Conservation (phyloP, 64 coral and sea anemone species). For the Acropora yongei region DNA sequence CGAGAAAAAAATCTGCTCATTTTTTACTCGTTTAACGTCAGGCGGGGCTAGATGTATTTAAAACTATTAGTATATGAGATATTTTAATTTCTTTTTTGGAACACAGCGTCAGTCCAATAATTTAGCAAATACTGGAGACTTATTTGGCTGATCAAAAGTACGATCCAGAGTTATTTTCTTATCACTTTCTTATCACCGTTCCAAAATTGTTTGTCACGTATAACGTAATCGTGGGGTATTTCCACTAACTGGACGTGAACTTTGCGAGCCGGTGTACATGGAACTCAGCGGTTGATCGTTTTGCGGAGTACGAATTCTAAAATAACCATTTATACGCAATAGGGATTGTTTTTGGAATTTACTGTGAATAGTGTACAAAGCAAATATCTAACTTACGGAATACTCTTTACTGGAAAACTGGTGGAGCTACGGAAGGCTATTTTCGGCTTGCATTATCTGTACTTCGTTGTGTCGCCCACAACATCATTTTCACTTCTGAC, state of each 20-base stretch:
- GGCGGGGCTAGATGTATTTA: no score
- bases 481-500: no score
- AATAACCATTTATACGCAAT: slow-evolving; percentile 78
- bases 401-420: no score
- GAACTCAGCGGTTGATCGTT: slow-evolving; percentile 77
- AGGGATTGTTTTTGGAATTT: slow-evolving; percentile 81
- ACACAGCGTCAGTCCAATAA: no score
- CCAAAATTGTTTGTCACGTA: slow-evolving; percentile 92
- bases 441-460: no score
- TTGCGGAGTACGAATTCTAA: slow-evolving; percentile 66
- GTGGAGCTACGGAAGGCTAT: no score
- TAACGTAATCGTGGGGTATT: slow-evolving; percentile 48
- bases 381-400: neutral
- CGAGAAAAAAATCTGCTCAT: no score
- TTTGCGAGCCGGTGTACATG: slow-evolving; percentile 71
- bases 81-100: no score
- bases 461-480: no score
- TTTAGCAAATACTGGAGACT: no score
- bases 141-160: slow-evolving; percentile 6
- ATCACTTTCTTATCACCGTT: slow-evolving; percentile 85
- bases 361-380: slow-evolving; percentile 46
- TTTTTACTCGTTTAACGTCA: no score
- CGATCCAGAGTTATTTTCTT: slow-evolving; percentile 38
- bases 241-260: slow-evolving; percentile 74
- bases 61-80: no score